phyloP scores from a whole-genome alignment of 2,113 vertebrate genomes.

The Ailurus styani region DNA sequence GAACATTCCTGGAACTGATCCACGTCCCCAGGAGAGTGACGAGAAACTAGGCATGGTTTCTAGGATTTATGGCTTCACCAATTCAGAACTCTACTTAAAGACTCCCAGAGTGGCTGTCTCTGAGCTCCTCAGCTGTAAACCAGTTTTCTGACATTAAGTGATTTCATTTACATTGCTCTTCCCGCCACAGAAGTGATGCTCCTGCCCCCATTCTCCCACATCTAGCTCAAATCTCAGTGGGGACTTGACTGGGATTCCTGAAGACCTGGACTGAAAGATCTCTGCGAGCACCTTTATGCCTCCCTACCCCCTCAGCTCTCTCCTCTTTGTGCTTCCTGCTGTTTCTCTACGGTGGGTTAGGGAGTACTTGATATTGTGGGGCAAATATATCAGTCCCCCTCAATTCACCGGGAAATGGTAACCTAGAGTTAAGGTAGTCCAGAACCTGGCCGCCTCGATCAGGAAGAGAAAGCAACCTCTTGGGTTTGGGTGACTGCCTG shows the following conservation, averaged over 20 bases:
- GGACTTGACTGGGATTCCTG: not conserved
- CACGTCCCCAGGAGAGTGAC: not conserved
- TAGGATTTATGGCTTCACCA: not conserved
- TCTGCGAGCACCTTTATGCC: not conserved
- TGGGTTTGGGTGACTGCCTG: not conserved
- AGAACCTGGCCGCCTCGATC: not conserved
- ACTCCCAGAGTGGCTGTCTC: not conserved
- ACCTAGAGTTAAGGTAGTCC: not conserved
- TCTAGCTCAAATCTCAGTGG: not conserved
- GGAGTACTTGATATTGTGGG: not conserved
- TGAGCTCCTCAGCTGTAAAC: not conserved
- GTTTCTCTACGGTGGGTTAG: not conserved
- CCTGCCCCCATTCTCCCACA: not conserved
- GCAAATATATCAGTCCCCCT: not conserved
- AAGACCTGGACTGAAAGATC: not conserved
- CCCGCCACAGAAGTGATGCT: not conserved
- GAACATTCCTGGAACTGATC: not conserved
- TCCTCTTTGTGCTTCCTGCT: not conserved
- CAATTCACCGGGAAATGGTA: not conserved
- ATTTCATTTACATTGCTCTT: not conserved
- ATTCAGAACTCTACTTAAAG: not conserved
- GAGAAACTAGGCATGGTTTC: not conserved
- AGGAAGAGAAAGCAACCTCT: not conserved
- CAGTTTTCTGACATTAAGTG: not conserved
- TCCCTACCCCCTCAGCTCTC: not conserved